These are phyloP conservation scores for Isurus oxyrinchus DNA, from an alignment of 2,113 vertebrate species.

Conservation along the genomic window DNA sequence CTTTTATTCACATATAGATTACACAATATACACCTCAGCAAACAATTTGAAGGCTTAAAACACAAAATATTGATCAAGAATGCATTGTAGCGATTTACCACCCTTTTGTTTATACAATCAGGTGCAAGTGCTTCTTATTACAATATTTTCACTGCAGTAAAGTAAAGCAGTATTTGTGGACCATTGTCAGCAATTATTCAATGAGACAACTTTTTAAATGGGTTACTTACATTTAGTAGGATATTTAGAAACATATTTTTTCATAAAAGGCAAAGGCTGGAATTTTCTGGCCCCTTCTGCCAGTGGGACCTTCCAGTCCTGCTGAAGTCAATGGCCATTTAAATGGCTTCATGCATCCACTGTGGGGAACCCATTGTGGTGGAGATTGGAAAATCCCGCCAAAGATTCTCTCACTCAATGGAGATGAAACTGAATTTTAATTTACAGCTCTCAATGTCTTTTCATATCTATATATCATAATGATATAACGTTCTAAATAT, in stretches of 20 bases:
- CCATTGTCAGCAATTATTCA: neutral
- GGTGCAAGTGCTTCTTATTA: too few relatives aligned
- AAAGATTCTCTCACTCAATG: neutral
- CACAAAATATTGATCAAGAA: neutral
- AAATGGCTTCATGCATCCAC: too few relatives aligned
- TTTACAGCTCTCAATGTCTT: neutral
- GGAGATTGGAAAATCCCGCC: too few relatives aligned
- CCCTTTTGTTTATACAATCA: neutral
- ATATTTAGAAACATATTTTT: neutral
- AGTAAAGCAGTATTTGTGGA: neutral
- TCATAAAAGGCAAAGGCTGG: neutral
- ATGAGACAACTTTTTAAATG: neutral
- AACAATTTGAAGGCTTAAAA: neutral
- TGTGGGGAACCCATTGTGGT: too few relatives aligned
- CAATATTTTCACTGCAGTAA: neutral
- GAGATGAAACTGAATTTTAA: neutral
- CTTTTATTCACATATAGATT: conserved; percentile 1
- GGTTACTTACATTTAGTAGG: neutral
- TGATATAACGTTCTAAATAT: neutral
- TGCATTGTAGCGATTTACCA: neutral
- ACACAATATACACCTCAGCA: neutral
- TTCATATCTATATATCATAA: neutral
- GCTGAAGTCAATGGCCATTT: too few relatives aligned
- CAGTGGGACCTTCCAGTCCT: too few relatives aligned
- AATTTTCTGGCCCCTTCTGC: too few relatives aligned